Base-by-base conservation (phyloP, 2,113 vertebrate genomes). In the Oncorhynchus tshawytscha region DNA sequence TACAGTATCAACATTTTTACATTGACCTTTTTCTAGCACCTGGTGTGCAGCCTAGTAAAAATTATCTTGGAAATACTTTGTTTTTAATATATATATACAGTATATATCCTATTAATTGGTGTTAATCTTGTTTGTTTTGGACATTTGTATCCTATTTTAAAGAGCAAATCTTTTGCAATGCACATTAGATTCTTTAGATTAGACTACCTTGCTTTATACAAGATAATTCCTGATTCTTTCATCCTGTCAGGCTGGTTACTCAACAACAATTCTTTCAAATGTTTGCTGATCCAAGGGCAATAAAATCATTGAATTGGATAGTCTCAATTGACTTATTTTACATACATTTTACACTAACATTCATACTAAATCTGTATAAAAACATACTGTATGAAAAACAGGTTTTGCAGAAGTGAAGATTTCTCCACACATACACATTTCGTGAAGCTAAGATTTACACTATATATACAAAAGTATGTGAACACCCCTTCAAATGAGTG, bases 11-110 rank as follows among this genome's bases (percentile, higher is more conserved):
- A 84, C 84, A 85, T 84, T 88, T 87, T 83, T 88, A 76, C 80
- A 82, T 83, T 86, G 85, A 66, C 70, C 75, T 82, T 88, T 83
- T 86, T 82, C 20, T 91, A 90, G 94, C 94, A 96, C 91, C 91
- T 93, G 92, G 86, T 84, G 90, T 95, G 92, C 93, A 88, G 67
- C 89, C 82, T 82, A 88, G 80, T 86, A 80, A 74, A 75, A 90
- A 85, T 76, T 67, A 88, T 88, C 70, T 81, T 85, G 71, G 82
- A 85, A 91, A 78, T 70, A 82, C 81, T 88, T 84, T 91, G 85
- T 92, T 90, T 90, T 86, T 90, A 81, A 84, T 88, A 89, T 91
- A 91, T 27, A 89, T 88, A 93, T 92, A 90, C 88, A 73, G 27
- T 45, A 60, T 27, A 90, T 90, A 77, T 86, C 79, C 74, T 78